Evolutionary conservation across 2,888 invertebrate species (phyloP).

Genomic region (Euzophera pinguis): DNA sequence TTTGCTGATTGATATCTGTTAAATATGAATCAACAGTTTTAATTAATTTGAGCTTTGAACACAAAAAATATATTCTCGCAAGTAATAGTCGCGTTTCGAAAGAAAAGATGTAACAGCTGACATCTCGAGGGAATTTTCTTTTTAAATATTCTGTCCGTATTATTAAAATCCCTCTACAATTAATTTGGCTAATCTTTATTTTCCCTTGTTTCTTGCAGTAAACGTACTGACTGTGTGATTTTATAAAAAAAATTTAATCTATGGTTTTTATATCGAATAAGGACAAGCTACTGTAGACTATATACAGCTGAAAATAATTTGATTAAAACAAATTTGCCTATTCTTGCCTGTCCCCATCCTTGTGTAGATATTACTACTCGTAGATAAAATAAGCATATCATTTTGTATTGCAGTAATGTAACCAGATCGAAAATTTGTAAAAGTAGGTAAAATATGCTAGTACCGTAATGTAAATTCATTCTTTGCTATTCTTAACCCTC

Average conservation of each 20-base stretch:
- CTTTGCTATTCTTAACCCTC: constrained; percentile 1
- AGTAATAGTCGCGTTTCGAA: not conserved
- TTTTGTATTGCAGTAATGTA: not conserved
- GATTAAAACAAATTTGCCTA: not conserved
- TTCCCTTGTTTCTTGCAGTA: not conserved
- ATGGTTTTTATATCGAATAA: too few relatives aligned
- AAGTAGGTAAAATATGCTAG: constrained; percentile 6
- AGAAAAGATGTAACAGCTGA: not conserved
- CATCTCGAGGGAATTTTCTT: not conserved
- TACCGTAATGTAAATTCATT: constrained; percentile 4
- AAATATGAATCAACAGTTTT: too few relatives aligned
- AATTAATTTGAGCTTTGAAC: too few relatives aligned
- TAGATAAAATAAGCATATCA: not conserved
- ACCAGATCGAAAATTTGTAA: constrained; percentile 1
- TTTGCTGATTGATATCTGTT: too few relatives aligned
- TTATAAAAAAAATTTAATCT: too few relatives aligned
- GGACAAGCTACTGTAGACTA: too few relatives aligned
- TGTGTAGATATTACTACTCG: not conserved
- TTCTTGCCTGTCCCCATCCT: not conserved
- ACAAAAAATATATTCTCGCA: not conserved
- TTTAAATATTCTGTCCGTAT: not conserved
- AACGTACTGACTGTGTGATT: too few relatives aligned
- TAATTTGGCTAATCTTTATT: not conserved
- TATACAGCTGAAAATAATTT: not conserved
- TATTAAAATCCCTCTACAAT: not conserved